Evolutionary conservation across 2,113 vertebrate genomes (phyloP).

Genomic region (Alethe diademata): DNA sequence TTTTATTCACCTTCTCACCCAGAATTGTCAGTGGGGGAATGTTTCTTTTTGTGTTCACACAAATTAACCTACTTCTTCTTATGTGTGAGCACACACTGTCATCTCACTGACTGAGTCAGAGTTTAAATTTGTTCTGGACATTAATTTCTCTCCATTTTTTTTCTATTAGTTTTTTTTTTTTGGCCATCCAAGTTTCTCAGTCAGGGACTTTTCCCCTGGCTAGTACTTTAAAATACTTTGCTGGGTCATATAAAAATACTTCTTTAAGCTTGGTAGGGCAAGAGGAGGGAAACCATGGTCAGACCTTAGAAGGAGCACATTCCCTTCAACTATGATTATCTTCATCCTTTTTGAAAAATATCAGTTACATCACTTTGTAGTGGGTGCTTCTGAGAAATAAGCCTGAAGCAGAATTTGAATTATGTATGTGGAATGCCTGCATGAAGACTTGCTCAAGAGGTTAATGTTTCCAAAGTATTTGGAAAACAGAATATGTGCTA

Average conservation of each 20-base stretch:
- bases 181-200: background rate
- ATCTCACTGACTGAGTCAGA: background rate
- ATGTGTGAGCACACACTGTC: background rate
- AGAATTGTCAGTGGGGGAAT: background rate
- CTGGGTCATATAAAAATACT: background rate
- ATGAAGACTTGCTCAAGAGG: background rate
- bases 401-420: constrained; percentile 40
- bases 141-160: background rate
- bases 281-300: background rate
- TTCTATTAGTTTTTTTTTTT: background rate
- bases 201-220: background rate
- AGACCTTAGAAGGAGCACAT: background rate
- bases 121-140: background rate
- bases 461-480: background rate
- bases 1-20: background rate
- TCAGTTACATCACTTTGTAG: background rate
- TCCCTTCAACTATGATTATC: background rate
- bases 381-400: background rate
- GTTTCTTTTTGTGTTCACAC: background rate
- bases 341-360: background rate
- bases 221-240: background rate
- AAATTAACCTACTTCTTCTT: background rate
- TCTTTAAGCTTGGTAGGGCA: background rate
- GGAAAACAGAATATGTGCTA: background rate
- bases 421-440: constrained; percentile 9